Evolutionary conservation across 2,888 invertebrate genomes (phyloP).

Genomic region (Napeogenes inachia): DNA sequence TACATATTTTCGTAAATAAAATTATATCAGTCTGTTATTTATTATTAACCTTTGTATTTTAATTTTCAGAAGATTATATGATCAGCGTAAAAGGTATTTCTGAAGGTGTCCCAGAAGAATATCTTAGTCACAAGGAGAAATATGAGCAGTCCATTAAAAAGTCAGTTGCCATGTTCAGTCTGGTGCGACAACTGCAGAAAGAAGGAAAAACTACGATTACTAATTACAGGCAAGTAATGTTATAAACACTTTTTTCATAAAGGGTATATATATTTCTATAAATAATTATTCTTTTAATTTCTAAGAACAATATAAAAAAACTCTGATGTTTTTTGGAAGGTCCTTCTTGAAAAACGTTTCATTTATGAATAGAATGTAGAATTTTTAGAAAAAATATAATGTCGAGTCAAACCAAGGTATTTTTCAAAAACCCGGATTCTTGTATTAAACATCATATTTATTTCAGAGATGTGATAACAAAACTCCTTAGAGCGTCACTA

Average conservation of each 20-base stretch:
- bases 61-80: constrained; percentile 49
- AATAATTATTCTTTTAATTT: no score
- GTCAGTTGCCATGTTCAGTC: constrained; percentile 80
- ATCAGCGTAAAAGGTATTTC: constrained; percentile 76
- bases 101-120: constrained; percentile 81
- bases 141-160: constrained; percentile 85
- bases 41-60: background rate
- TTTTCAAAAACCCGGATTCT: background rate
- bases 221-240: constrained; percentile 80
- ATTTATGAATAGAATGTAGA: no score
- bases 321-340: no score
- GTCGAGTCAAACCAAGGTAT: background rate
- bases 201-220: constrained; percentile 81
- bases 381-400: no score
- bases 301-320: no score
- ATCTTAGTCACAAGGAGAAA: constrained; percentile 88
- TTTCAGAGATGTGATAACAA: constrained; percentile 76
- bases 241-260: no score
- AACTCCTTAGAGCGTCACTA: constrained; percentile 79
- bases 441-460: constrained; percentile 5
- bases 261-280: no score
- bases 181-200: constrained; percentile 80
- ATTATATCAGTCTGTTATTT: no score
- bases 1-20: no score
- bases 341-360: no score